Conservation (phyloP, 64 coral and sea anemone genomes). For the Actinia tenebrosa region DNA sequence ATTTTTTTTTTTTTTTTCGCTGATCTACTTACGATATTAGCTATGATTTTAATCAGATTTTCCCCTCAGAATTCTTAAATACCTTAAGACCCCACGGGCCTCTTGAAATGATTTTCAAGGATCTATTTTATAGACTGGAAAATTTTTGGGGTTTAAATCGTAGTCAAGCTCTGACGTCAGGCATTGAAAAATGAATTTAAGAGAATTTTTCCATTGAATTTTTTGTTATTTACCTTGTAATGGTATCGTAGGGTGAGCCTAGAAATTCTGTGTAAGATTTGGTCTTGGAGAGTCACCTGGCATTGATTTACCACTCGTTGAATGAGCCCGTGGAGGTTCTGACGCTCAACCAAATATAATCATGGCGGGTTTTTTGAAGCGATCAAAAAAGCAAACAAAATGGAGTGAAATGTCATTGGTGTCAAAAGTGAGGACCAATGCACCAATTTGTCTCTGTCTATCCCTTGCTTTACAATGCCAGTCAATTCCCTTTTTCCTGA, state of each 20-base stretch:
- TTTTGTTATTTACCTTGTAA: not conserved
- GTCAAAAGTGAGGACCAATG: not conserved
- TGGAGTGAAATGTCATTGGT: not conserved
- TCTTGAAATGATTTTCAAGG: not conserved
- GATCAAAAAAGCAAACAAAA: not conserved
- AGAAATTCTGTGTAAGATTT: not conserved
- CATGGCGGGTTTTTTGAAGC: constrained; percentile 10
- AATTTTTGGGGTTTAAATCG: no score
- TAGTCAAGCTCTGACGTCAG: no score
- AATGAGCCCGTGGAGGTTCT: not conserved
- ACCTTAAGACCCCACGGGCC: no score
- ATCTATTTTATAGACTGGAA: no score
- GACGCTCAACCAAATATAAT: not conserved
- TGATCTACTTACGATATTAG: no score
- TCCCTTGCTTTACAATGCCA: not conserved
- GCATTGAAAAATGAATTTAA: not conserved
- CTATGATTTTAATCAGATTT: no score
- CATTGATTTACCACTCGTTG: not conserved
- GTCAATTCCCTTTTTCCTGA: not conserved
- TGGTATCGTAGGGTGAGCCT: not conserved
- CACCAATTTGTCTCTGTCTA: not conserved
- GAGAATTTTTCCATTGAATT: not conserved
- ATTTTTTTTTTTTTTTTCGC: no score
- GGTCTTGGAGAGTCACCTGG: not conserved
- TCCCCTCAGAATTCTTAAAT: no score